Evolutionary conservation across 2,888 invertebrate species (phyloP).

Genomic region (Conops quadrifasciatus): DNA sequence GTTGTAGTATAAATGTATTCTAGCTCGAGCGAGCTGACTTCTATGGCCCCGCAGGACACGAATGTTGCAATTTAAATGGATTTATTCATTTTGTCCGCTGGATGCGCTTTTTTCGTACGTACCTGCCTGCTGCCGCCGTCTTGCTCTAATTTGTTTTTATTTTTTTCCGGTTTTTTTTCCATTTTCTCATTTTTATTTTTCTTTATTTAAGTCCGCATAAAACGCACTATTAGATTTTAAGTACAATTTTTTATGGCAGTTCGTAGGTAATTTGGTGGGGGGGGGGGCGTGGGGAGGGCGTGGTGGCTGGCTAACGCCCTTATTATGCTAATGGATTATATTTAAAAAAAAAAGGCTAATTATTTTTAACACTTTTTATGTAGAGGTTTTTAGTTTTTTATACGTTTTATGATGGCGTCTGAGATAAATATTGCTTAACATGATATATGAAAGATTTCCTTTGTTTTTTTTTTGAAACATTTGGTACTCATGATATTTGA

Average conservation of each 20-base stretch:
- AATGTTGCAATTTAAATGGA: slow-evolving; percentile 60
- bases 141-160: slow-evolving; percentile 27
- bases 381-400: too few species aligned
- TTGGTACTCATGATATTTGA: too few species aligned
- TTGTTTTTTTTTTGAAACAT: too few species aligned
- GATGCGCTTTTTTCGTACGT: slow-evolving; percentile 36
- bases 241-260: not conserved
- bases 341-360: not conserved
- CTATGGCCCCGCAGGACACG: slow-evolving; percentile 56
- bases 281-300: not conserved
- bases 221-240: slow-evolving; percentile 7
- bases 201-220: not conserved
- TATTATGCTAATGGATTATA: slow-evolving; percentile 15
- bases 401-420: too few species aligned
- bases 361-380: slow-evolving; percentile 3
- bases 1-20: slow-evolving; percentile 36
- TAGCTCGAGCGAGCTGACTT: slow-evolving; percentile 41
- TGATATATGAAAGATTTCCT: too few species aligned
- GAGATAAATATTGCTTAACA: too few species aligned
- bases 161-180: slow-evolving; percentile 3
- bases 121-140: slow-evolving; percentile 21
- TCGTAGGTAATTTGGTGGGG: not conserved
- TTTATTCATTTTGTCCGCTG: slow-evolving; percentile 55
- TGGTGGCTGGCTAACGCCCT: not conserved
- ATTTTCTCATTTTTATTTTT: not conserved